Conservation (phyloP, 1,140 invertebrate species). For the Condylostylus longicornis region DNA sequence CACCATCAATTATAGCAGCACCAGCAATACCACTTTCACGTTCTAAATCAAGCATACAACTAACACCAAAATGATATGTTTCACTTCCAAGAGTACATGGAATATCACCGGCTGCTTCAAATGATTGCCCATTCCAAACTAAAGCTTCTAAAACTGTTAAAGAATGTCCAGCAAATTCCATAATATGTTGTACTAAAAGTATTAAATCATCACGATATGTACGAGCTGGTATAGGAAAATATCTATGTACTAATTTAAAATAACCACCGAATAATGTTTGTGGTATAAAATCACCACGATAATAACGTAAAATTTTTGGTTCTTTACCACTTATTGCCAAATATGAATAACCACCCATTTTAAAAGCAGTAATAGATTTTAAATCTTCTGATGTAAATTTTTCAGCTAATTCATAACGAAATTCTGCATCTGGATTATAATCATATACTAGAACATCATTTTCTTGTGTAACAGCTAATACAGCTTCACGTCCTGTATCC, state of each 20-base stretch:
- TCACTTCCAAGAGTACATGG: conserved; percentile 27
- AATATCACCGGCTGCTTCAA: conserved; percentile 32
- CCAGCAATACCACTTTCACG: conserved; percentile 22
- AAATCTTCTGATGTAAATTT: conserved; percentile 12
- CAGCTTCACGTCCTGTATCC: conserved; percentile 19
- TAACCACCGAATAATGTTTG: conserved; percentile 26
- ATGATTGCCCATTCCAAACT: conserved; percentile 34
- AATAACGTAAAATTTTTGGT: conserved; percentile 31
- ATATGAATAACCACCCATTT: conserved; percentile 32
- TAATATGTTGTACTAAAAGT: conserved; percentile 34
- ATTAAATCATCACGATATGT: conserved; percentile 36
- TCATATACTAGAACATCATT: conserved; percentile 15
- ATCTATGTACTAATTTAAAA: conserved; percentile 28
- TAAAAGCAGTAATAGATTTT: conserved; percentile 19
- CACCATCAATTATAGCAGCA: conserved; percentile 16
- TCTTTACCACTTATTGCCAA: conserved; percentile 30
- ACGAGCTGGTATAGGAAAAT: conserved; percentile 31
- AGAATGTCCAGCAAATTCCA: conserved; percentile 31
- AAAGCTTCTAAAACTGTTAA: conserved; percentile 33
- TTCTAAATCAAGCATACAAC: conserved; percentile 30
- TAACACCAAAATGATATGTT: conserved; percentile 15
- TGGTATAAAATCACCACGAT: conserved; percentile 18
- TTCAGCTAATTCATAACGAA: not conserved
- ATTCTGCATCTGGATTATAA: conserved; percentile 9
- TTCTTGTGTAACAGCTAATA: conserved; percentile 20